Evolutionary conservation across 2,797 vertebrate species (phyloP).

Genomic region (Nannoperca obscura): DNA sequence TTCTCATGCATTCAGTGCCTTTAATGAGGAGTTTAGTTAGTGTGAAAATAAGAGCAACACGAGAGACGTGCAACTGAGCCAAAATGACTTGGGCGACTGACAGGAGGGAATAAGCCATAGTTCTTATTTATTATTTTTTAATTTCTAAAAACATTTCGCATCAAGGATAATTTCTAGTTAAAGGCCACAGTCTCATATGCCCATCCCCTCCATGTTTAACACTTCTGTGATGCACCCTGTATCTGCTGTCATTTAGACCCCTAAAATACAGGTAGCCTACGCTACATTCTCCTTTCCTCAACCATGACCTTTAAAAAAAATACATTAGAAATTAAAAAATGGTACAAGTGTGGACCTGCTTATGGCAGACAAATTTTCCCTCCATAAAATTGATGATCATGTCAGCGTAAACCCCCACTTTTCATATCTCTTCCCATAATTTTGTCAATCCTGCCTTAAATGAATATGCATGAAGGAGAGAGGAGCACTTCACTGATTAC

Average conservation of each 20-base stretch:
- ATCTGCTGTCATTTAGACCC: not conserved
- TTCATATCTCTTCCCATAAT: not conserved
- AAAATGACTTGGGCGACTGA: conserved; percentile 2
- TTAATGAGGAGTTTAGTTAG: not conserved
- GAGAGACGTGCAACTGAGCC: conserved; percentile 15
- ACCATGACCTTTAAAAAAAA: not conserved
- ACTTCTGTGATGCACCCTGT: not conserved
- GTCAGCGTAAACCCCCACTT: not conserved
- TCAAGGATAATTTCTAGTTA: not conserved
- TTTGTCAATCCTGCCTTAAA: not conserved
- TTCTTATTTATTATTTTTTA: not conserved
- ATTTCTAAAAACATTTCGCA: no score
- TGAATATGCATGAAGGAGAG: conserved; percentile 33
- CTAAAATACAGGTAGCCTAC: not conserved
- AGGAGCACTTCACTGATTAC: conserved; percentile 34
- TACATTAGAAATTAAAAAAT: not conserved
- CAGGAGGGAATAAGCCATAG: not conserved
- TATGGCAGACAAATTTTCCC: not conserved
- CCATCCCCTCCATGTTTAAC: not conserved
- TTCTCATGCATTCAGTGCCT: conserved; percentile 7
- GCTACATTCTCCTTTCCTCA: not conserved
- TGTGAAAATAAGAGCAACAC: not conserved
- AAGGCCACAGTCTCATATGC: not conserved
- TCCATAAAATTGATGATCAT: not conserved
- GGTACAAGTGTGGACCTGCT: not conserved